Evolutionary conservation across 2,888 invertebrate species (phyloP), one percentile per base, ranked within the genome.

Genomic region (Drosophila percnosoma): DNA sequence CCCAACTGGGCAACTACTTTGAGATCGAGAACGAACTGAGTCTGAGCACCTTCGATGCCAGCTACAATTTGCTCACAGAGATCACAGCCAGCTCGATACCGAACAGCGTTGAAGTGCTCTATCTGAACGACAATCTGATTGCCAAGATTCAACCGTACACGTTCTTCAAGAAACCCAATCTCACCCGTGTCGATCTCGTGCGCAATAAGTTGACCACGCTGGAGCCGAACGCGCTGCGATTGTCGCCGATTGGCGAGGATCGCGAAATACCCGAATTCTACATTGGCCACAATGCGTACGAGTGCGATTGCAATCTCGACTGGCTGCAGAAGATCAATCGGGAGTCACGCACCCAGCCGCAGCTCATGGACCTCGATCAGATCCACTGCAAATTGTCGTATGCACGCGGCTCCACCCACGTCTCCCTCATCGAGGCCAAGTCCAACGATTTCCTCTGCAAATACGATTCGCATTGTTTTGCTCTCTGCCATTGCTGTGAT

Each of bases 271-370:
- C 98, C 60, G 97, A 98, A 93, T 98, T 98, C 94, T 97, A 97
- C 93, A 97, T 98, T 81, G 97, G 97, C 58, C 97, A 97, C 82
- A 99, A 99, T 94, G 98, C 98, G 62, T 97, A 98, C 93, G 96
- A 97, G 90, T 99, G 98, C 92, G 97, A 98, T 93, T 99, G 98
- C 94, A 97, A 97, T 87, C 97, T 98, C 95, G 98, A 98, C 92
- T 99, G 98, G 98, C 93, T 98, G 91, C 98, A 98, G 93, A 95
- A 97, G 90, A 97, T 98, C 93, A 97, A 98, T 82, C 96, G 96
- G 89, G 96, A 97, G 92, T 92, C 92, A 73, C 94, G 97, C 83
- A 97, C 97, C 91, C 97, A 98, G 93, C 98, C 97, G 33, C 95
- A 96, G 89, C 96, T 97, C 80, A 97, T 97, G 97, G 97, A 97